Conservation (phyloP, 2,797 vertebrate genomes). For the Crocidura indochinensis region DNA sequence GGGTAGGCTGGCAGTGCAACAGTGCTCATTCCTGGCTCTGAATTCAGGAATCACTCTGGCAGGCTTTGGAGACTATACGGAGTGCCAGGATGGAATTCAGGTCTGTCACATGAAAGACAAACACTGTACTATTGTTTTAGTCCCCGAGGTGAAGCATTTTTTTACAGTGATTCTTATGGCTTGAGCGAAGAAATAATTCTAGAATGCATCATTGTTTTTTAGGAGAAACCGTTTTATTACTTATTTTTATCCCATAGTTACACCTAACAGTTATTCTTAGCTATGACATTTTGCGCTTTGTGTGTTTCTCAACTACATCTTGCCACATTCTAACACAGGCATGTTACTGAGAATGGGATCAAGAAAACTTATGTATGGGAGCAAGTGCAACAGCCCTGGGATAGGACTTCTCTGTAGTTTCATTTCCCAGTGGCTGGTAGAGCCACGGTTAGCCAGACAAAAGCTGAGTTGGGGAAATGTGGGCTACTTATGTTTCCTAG, state of each 20-base stretch:
- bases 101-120: no score
- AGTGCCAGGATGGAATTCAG: no score
- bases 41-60: no score
- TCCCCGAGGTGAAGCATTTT: conserved; percentile 32
- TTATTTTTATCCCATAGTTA: neutral
- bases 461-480: neutral
- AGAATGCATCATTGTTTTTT: conserved; percentile 21
- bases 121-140: neutral
- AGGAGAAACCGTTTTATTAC: neutral
- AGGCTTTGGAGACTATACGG: no score
- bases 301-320: conserved; percentile 37
- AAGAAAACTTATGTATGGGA: neutral
- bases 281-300: conserved; percentile 31
- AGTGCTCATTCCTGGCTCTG: no score
- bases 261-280: neutral
- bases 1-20: no score
- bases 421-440: neutral
- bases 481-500: neutral
- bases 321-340: neutral
- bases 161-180: neutral
- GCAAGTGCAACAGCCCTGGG: neutral
- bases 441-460: neutral
- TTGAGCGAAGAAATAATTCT: conserved; percentile 50
- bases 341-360: neutral
- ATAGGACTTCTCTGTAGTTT: conserved; percentile 18